Percentiles rank a stretch among this genome's conserved stretches.
These are phyloP conservation scores for Dimorphilus gyrociliatus DNA, from an alignment of 2,888 invertebrate species.

Conservation along the genomic window DNA sequence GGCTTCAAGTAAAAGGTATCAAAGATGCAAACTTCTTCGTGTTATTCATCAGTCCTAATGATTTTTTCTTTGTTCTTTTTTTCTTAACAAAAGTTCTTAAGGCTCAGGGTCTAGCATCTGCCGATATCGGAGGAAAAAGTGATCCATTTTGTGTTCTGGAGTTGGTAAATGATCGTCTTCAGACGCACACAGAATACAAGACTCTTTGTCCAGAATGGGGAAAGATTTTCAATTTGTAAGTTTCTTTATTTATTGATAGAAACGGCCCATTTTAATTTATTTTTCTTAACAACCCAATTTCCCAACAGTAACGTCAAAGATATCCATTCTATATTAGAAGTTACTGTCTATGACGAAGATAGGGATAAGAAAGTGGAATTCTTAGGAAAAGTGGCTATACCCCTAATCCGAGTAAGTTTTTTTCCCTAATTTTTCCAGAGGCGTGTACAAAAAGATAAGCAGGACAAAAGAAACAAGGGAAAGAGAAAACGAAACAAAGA, in stretches of 20 bases:
- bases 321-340: conserved; percentile 77
- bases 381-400: conserved; percentile 75
- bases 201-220: conserved; percentile 92
- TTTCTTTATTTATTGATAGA: too few relatives aligned
- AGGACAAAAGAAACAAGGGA: too few relatives aligned
- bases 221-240: conserved; percentile 95
- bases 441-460: too few relatives aligned
- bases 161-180: conserved; percentile 76
- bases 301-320: conserved; percentile 56
- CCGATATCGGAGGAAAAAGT: conserved; percentile 90
- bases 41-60: too few relatives aligned
- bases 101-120: conserved; percentile 68
- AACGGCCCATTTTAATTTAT: too few relatives aligned
- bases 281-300: too few relatives aligned
- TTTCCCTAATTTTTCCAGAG: too few relatives aligned
- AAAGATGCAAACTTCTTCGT: too few relatives aligned
- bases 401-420: conserved; percentile 48
- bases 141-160: conserved; percentile 97
- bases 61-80: too few relatives aligned
- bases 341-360: conserved; percentile 94
- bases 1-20: conserved; percentile 74
- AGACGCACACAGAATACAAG: conserved; percentile 97
- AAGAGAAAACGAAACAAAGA: too few relatives aligned
- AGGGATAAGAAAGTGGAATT: conserved; percentile 86
- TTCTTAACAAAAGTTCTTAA: too few relatives aligned